Evolutionary conservation across 2,113 vertebrate species (phyloP), one percentile per base, ranked within the genome.

Genomic region (Lycaon pictus): DNA sequence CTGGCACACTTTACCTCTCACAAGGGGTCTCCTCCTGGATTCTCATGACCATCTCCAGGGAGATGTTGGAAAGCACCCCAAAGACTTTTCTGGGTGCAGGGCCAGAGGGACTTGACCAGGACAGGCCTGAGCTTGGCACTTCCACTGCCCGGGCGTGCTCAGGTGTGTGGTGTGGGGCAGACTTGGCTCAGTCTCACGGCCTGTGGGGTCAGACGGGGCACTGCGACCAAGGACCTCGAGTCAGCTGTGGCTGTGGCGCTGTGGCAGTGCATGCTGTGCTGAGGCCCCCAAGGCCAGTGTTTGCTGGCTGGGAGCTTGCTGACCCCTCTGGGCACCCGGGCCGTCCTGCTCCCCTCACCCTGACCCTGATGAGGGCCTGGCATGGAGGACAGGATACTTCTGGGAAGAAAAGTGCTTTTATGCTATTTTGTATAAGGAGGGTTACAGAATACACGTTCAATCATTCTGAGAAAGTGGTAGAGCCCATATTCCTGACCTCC

Each of bases 181-280:
- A 22, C 20, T 12, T 15, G 29, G 13, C 22, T 17, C 35, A n/a
- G 48, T 48, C 60, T 55, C 43, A 12, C 13, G 7, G 43, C 55
- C 20, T 63, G 8, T 27, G 32, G 32, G 5, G 15, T 55, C 74
- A 20, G 60, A 27, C 2, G 4, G 17, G 86, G 55, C 53, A 1
- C 69, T 8, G 32, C 1, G 32, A 58, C 80, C 56, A 4, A 25
- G 5, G 2, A 2, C 80, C 56, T 37, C 7, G 0, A 0, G 12
- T 32, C 29, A 1, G 35, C 37, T 51, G 8, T 8, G 62, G 37
- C 37, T 71, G 32, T 37, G 0, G 7, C 43, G 19, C 19, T 13
- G 3, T 32, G 2, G 11, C 11, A 2, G 32, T 1, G 19, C 17
- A 55, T 0, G 9, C 8, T 5, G 32, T n/a, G 67, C 3, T 60